phyloP scores from a whole-genome alignment of 2,113 vertebrate species.

The Perca flavescens region DNA sequence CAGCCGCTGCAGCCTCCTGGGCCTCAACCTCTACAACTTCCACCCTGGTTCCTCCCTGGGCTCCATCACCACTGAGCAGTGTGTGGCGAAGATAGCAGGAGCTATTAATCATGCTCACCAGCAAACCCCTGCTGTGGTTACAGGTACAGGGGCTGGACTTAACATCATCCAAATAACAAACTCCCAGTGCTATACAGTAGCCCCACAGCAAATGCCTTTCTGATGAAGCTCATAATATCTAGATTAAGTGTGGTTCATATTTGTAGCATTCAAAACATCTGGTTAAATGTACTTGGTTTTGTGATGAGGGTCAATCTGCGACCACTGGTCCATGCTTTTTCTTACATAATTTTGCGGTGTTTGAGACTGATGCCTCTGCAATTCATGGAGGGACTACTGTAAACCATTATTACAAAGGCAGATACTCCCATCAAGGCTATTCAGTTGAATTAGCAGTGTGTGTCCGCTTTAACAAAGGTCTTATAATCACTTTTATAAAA shows the following conservation, averaged over 20 bases:
- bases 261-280: background rate
- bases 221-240: background rate
- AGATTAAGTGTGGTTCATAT: background rate
- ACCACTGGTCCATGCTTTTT: background rate
- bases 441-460: background rate
- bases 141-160: conserved; percentile 67
- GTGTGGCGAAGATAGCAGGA: conserved; percentile 81
- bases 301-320: background rate
- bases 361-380: background rate
- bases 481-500: background rate
- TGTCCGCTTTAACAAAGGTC: background rate
- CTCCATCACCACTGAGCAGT: conserved; percentile 80
- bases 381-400: too few species aligned
- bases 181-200: background rate
- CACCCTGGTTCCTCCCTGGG: conserved; percentile 85
- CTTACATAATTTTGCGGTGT: background rate
- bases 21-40: conserved; percentile 84
- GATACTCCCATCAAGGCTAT: background rate
- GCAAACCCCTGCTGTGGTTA: conserved; percentile 79
- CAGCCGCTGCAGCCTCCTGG: conserved; percentile 81
- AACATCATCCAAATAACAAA: background rate
- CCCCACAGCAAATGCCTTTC: background rate
- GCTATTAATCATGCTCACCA: conserved; percentile 85
- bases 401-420: background rate
- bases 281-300: background rate